These are phyloP conservation scores for Thamnophis elegans DNA, from an alignment of 2,797 vertebrate species.

Conservation along the genomic window DNA sequence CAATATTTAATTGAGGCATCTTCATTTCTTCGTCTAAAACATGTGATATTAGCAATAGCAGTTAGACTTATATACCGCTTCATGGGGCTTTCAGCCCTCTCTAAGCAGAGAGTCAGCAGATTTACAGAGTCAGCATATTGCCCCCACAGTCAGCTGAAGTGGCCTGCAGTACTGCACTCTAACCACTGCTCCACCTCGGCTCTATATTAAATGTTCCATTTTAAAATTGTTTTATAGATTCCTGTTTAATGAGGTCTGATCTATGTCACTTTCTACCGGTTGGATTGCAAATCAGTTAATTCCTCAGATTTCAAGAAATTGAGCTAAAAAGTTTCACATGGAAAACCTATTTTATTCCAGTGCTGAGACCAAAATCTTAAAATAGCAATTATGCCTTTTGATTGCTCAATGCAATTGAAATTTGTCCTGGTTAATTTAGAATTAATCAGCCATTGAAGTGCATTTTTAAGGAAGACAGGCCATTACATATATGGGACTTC, in stretches of 20 bases:
- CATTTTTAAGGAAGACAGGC: neutral
- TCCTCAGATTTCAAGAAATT: neutral
- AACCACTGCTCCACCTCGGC: too few relatives aligned
- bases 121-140: too few relatives aligned
- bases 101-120: too few relatives aligned
- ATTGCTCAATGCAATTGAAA: neutral
- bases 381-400: neutral
- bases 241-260: neutral
- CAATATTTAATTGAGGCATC: neutral
- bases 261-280: neutral
- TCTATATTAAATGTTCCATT: neutral
- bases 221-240: neutral
- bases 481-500: neutral
- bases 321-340: neutral
- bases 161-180: too few relatives aligned
- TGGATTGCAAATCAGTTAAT: neutral
- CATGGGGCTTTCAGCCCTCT: too few relatives aligned
- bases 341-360: neutral
- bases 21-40: neutral
- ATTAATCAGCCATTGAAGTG: neutral
- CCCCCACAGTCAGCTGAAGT: too few relatives aligned
- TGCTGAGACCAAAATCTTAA: neutral
- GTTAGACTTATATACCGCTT: too few relatives aligned
- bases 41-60: too few relatives aligned
- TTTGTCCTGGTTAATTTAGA: neutral